Base-by-base conservation (phyloP, 2,888 invertebrate species). In the Bugulina stolonifera region DNA sequence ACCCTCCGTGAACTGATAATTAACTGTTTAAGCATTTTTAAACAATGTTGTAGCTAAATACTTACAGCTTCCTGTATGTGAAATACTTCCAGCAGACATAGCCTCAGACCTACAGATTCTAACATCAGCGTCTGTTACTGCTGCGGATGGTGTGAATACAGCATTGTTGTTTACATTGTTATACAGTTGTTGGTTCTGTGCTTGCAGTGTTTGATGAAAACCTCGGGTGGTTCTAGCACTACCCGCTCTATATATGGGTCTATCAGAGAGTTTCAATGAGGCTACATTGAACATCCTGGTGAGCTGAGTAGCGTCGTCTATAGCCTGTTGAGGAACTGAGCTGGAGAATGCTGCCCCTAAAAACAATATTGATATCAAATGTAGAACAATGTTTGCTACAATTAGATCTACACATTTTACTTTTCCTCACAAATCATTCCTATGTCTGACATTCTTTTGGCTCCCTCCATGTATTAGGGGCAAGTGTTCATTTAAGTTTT, bases 321-420 rank as follows among this genome's bases (percentile, higher is more conserved):
- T 29, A 14, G 64, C 64, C n/a, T 25, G 34, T 5, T 34, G 14
- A 29, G 64, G 64, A 29, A 64, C 34, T 5, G 10, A 23, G 32
- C 64, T 27, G 27, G 64, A 32, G 32, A 29, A 64, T 64, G 64
- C 32, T n/a, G 64, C 18, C 25, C 64, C 64, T 64, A n/a, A n/a
- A n/a, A n/a, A n/a, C n/a, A n/a, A n/a, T n/a, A n/a, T n/a, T n/a
- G n/a, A n/a, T n/a, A n/a, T n/a, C n/a, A n/a, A n/a, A n/a, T n/a
- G n/a, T n/a, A n/a, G n/a, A n/a, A n/a, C n/a, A n/a, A n/a, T n/a
- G n/a, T n/a, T n/a, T n/a, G n/a, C n/a, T n/a, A n/a, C n/a, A n/a
- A n/a, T n/a, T n/a, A n/a, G n/a, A n/a, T n/a, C n/a, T n/a, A n/a
- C n/a, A n/a, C n/a, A n/a, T n/a, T n/a, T n/a, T n/a, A n/a, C n/a